Percentiles rank a stretch among this genome's conserved stretches.
Evolutionary conservation across 2,888 invertebrate genomes (phyloP).

Genomic region (Acronicta psi): DNA sequence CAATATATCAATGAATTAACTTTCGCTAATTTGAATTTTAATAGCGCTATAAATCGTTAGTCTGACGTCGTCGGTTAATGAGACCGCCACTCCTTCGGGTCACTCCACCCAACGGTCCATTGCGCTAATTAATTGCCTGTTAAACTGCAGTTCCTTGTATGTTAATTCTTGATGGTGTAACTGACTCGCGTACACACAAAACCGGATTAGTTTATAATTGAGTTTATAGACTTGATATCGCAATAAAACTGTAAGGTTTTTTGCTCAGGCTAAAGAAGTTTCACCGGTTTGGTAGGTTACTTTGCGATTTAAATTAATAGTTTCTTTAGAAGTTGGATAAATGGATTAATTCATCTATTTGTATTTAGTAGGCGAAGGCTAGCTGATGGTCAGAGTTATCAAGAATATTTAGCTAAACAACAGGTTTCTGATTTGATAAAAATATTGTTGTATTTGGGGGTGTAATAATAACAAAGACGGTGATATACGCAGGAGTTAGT

Average conservation of each 20-base stretch:
- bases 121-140: conserved; percentile 71
- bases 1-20: conserved; percentile 64
- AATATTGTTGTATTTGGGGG: not conserved
- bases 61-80: conserved; percentile 63
- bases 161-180: conserved; percentile 62
- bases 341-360: conserved; percentile 4
- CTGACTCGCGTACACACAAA: conserved; percentile 40
- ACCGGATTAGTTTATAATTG: conserved; percentile 48
- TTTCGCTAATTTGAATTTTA: conserved; percentile 78
- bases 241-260: conserved; percentile 40
- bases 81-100: conserved; percentile 67
- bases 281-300: conserved; percentile 27
- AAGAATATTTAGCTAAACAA: not conserved
- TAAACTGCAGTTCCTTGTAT: conserved; percentile 71
- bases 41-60: conserved; percentile 68
- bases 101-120: conserved; percentile 67
- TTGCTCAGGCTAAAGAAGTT: conserved; percentile 24
- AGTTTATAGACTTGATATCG: conserved; percentile 29
- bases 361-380: conserved; percentile 1
- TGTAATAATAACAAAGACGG: not conserved
- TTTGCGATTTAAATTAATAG: conserved; percentile 23
- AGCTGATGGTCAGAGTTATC: conserved; percentile 6
- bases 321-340: conserved; percentile 11
- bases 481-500: not conserved
- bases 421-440: not conserved